phyloP scores from a whole-genome alignment of 2,113 vertebrate genomes.

The Budorcas taxicolor region DNA sequence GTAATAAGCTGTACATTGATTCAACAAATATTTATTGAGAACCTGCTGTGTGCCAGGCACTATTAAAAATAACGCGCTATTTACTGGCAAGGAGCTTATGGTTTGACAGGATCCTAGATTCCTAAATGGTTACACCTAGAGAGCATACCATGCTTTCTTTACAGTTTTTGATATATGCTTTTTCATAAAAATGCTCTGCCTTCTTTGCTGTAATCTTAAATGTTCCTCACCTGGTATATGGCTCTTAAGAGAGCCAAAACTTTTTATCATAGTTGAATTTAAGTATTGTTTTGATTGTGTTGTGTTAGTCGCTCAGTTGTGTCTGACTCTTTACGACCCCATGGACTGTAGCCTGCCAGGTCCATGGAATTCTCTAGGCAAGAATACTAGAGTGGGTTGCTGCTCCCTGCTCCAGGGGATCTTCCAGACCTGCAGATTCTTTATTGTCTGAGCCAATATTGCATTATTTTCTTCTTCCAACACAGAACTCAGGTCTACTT shows the following conservation, averaged over 20 bases:
- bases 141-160: not conserved
- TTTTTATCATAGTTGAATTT: not conserved
- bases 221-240: not conserved
- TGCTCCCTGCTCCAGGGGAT: not conserved
- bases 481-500: not conserved
- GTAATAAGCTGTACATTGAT: slow-evolving; percentile 14
- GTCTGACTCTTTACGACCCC: not conserved
- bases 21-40: slow-evolving; percentile 40
- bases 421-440: not conserved
- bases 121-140: not conserved
- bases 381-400: not conserved
- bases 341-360: not conserved
- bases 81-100: not conserved
- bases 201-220: not conserved
- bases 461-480: not conserved
- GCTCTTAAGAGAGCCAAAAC: not conserved
- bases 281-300: not conserved
- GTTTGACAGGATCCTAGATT: not conserved
- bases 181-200: not conserved
- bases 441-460: not conserved
- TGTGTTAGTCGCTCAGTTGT: not conserved
- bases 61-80: not conserved
- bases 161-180: not conserved
- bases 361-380: not conserved
- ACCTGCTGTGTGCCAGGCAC: not conserved